Evolutionary conservation across 2,113 vertebrate genomes (phyloP).

Genomic region (Halichoerus grypus): DNA sequence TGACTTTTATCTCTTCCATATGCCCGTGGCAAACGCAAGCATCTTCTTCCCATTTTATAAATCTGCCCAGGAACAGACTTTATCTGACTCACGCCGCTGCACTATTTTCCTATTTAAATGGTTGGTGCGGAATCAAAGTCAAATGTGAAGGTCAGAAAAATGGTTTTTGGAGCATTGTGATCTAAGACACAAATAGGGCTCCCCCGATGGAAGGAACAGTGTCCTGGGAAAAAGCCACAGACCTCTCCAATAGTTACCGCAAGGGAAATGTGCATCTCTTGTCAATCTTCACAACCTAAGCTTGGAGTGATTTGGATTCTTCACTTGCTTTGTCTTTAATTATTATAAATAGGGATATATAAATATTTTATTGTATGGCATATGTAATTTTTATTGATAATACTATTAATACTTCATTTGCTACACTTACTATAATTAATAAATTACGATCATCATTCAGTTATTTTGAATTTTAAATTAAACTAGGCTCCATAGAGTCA

Average conservation of each 20-base stretch:
- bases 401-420: not conserved
- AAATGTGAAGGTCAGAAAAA: conserved; percentile 85
- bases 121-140: conserved; percentile 85
- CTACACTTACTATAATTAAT: conserved; percentile 4
- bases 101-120: conserved; percentile 86
- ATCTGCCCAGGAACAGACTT: conserved; percentile 75
- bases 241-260: not conserved
- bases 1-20: conserved; percentile 87
- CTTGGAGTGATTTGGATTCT: not conserved
- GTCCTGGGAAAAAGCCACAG: not conserved
- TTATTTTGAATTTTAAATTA: conserved; percentile 21
- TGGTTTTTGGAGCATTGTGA: conserved; percentile 60
- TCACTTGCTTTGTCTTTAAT: not conserved
- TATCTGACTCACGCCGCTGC: conserved; percentile 80
- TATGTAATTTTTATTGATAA: not conserved
- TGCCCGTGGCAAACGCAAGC: conserved; percentile 84
- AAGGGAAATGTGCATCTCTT: rapidly evolving
- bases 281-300: rapidly evolving
- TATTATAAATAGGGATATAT: not conserved
- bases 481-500: not conserved
- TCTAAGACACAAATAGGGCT: conserved; percentile 53
- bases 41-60: conserved; percentile 79
- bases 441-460: not conserved
- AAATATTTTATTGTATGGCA: not conserved
- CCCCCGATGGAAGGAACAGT: not conserved